Percentiles rank a stretch among this genome's conserved stretches.
These are phyloP conservation scores for Seladonia tumulorum DNA, from an alignment of 2,888 invertebrate species.

Conservation along the genomic window DNA sequence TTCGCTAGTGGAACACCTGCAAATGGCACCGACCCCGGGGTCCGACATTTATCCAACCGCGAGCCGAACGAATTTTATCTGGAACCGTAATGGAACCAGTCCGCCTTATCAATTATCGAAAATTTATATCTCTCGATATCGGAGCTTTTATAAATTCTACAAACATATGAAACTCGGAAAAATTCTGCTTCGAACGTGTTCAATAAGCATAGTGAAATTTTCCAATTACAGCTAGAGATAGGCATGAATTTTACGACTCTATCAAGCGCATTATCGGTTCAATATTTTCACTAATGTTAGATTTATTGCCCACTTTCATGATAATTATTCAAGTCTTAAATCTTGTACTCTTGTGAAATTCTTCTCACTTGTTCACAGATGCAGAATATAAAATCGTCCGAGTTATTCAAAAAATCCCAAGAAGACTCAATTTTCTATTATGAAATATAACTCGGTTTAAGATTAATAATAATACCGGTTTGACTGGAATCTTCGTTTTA, in stretches of 20 bases:
- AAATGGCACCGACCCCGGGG: background rate
- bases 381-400: background rate
- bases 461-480: background rate
- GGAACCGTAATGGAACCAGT: slow-evolving; percentile 33
- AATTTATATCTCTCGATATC: slow-evolving; percentile 18
- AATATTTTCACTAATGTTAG: background rate
- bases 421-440: background rate
- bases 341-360: background rate
- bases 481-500: background rate
- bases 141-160: background rate
- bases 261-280: background rate
- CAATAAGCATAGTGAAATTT: background rate
- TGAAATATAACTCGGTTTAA: background rate
- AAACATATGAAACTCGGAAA: too few species aligned
- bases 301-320: background rate
- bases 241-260: background rate
- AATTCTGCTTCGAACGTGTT: background rate
- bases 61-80: slow-evolving; percentile 26
- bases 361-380: background rate
- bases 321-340: background rate
- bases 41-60: background rate
- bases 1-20: slow-evolving; percentile 26
- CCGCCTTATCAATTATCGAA: slow-evolving; percentile 17
- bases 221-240: background rate
- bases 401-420: background rate